Percentiles rank a stretch among this genome's conserved stretches.
phyloP scores from a whole-genome alignment of 2,888 invertebrate species.

The Xestoiulus laeticollis region DNA sequence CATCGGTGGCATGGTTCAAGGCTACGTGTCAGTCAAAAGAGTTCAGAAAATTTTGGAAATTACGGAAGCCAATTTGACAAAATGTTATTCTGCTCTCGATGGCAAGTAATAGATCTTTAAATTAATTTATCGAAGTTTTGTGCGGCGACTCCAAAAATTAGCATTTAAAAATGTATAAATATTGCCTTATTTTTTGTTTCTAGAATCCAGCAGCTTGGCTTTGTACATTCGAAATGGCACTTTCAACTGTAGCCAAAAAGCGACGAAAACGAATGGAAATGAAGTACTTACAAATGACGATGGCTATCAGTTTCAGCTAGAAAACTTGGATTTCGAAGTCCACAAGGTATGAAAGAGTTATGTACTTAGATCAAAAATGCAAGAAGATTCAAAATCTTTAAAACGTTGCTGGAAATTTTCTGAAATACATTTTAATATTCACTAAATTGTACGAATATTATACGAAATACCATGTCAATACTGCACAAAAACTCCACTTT shows the following conservation, averaged over 20 bases:
- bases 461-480: no score
- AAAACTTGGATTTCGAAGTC: constrained; percentile 48
- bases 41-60: constrained; percentile 77
- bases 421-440: neutral
- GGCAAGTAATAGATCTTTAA: constrained; percentile 29
- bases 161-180: no score
- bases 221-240: constrained; percentile 52
- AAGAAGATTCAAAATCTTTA: no score
- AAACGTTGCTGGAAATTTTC: neutral
- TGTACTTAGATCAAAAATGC: neutral
- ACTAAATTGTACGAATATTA: neutral
- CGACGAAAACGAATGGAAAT: neutral
- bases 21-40: constrained; percentile 91
- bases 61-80: constrained; percentile 68
- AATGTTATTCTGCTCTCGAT: constrained; percentile 69
- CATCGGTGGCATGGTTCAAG: constrained; percentile 93
- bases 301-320: constrained; percentile 34
- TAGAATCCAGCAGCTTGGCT: constrained; percentile 48
- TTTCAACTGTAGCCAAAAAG: constrained; percentile 23
- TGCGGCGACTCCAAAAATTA: no score
- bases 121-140: neutral
- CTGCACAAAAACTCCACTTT: no score
- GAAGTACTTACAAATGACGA: neutral
- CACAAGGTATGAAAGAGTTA: constrained; percentile 9
- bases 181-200: neutral